Conservation (phyloP, 2,888 invertebrate genomes). For the Dyspetes luteomarginatus region DNA sequence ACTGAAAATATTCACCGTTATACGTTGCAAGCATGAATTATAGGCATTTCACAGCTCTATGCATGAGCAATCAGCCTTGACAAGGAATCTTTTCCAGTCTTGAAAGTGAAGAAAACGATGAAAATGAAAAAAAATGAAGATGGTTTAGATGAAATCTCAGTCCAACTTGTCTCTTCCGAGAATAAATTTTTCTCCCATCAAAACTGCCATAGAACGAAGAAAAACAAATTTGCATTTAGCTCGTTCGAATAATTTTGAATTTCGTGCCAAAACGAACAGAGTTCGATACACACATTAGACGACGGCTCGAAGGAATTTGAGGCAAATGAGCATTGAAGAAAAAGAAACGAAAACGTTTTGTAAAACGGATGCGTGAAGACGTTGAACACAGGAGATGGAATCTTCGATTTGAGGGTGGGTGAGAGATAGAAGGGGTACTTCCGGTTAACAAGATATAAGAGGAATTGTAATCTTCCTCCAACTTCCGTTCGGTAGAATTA, state of each 20-base stretch:
- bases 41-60: too few species aligned
- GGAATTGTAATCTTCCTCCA: slow-evolving; percentile 37
- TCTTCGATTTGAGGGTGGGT: slow-evolving; percentile 31
- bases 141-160: too few species aligned
- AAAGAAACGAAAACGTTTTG: not conserved
- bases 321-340: not conserved
- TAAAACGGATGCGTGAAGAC: not conserved
- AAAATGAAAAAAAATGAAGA: too few species aligned
- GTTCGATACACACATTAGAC: not conserved
- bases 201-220: too few species aligned
- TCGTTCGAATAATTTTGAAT: slow-evolving; percentile 6
- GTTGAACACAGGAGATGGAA: slow-evolving; percentile 21
- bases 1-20: too few species aligned
- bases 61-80: too few species aligned
- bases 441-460: not conserved
- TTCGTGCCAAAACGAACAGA: not conserved
- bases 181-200: too few species aligned
- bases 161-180: too few species aligned
- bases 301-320: not conserved
- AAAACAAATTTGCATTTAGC: too few species aligned
- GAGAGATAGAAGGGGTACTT: slow-evolving; percentile 51
- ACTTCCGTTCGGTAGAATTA: slow-evolving; percentile 37
- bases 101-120: too few species aligned
- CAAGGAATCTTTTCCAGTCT: too few species aligned
- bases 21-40: too few species aligned